These are phyloP conservation scores for Cerastoderma edule DNA, from an alignment of 2,888 invertebrate species.

Conservation along the genomic window DNA sequence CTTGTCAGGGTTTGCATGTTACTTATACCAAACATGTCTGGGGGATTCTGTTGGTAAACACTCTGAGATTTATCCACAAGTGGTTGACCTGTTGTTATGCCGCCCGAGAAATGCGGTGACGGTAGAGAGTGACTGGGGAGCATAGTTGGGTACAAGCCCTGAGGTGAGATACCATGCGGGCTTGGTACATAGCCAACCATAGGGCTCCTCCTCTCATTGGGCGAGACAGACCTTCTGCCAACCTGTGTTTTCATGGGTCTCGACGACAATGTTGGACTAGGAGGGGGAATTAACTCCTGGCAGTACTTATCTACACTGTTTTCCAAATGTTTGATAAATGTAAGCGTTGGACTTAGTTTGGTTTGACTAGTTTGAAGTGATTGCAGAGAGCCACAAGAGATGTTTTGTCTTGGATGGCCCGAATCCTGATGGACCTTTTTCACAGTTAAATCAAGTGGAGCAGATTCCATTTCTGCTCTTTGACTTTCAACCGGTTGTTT, in stretches of 20 bases:
- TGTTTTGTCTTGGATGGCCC: slow-evolving; percentile 20
- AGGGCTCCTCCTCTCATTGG: slow-evolving; percentile 21
- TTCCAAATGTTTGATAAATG: slow-evolving; percentile 69
- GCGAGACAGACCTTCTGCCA: slow-evolving; percentile 23
- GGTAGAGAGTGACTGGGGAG: slow-evolving; percentile 28
- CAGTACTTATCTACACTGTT: slow-evolving; percentile 73
- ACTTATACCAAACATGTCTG: background rate
- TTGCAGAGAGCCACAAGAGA: slow-evolving; percentile 33
- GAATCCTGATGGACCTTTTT: slow-evolving; percentile 48
- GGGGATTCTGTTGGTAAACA: slow-evolving; percentile 24
- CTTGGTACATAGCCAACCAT: slow-evolving; percentile 21
- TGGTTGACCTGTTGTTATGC: slow-evolving; percentile 50
- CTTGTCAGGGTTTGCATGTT: background rate
- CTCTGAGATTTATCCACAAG: slow-evolving; percentile 46
- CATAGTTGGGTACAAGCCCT: slow-evolving; percentile 25
- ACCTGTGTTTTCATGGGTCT: slow-evolving; percentile 17
- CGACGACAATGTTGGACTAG: slow-evolving; percentile 24
- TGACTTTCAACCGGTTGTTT: background rate
- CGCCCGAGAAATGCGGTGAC: slow-evolving; percentile 52
- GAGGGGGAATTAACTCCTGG: slow-evolving; percentile 54
- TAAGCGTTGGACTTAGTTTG: slow-evolving; percentile 41
- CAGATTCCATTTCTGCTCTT: background rate
- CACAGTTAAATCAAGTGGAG: slow-evolving; percentile 65
- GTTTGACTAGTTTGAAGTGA: slow-evolving; percentile 22
- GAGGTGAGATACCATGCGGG: slow-evolving; percentile 34